Percentiles rank a stretch among this genome's conserved stretches.
Evolutionary conservation across 2,113 vertebrate genomes (phyloP).

Genomic region (Ardeotis arabs): DNA sequence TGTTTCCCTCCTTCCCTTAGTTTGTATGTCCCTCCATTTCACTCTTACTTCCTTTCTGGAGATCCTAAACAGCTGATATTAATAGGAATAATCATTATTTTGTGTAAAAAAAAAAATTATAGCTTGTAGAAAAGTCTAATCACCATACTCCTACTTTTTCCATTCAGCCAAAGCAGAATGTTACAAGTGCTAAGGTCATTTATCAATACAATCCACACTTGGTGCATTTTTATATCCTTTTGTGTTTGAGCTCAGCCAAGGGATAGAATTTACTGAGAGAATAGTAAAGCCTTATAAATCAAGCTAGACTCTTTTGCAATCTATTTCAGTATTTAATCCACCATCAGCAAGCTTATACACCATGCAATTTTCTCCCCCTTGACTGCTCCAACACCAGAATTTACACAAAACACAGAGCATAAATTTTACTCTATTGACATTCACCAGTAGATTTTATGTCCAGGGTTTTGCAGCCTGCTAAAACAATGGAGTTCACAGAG

Average conservation of each 20-base stretch:
- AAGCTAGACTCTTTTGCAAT: not conserved
- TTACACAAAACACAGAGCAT: not conserved
- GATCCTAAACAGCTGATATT: not conserved
- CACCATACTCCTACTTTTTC: not conserved
- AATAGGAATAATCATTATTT: not conserved
- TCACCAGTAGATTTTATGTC: not conserved
- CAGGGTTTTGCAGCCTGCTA: not conserved
- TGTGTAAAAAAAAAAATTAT: not conserved
- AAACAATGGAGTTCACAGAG: not conserved
- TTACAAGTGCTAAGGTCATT: not conserved
- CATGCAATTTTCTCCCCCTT: not conserved
- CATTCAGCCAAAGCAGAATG: not conserved
- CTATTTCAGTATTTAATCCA: slow-evolving; percentile 13
- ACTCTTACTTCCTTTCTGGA: not conserved
- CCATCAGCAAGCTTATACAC: not conserved
- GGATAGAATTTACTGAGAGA: slow-evolving; percentile 3
- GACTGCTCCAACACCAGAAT: not conserved
- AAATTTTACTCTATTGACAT: not conserved
- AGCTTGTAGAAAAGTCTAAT: not conserved
- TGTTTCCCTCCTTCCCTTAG: not conserved
- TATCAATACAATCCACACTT: not conserved
- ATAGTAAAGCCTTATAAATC: not conserved
- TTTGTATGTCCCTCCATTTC: not conserved
- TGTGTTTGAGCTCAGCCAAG: not conserved
- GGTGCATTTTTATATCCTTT: not conserved